These are phyloP conservation scores for Sinocyclocheilus anshuiensis DNA, from an alignment of 2,113 vertebrate species.

Conservation along the genomic window DNA sequence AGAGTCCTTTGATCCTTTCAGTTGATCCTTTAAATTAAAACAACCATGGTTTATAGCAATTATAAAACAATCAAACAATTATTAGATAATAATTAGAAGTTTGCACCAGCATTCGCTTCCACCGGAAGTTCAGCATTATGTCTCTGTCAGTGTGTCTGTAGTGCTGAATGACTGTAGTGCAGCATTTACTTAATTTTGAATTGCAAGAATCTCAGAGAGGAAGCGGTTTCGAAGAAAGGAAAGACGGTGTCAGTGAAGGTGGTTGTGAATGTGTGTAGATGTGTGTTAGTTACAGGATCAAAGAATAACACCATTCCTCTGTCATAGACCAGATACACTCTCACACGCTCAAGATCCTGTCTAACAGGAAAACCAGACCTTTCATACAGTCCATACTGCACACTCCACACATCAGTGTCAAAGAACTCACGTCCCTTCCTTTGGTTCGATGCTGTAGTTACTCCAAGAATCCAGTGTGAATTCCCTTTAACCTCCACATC, in stretches of 20 bases:
- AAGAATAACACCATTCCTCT: slow-evolving; percentile 33
- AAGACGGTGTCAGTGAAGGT: slow-evolving; percentile 38
- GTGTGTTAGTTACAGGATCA: slow-evolving; percentile 20
- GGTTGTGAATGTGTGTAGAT: slow-evolving; percentile 8
- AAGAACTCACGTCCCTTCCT: slow-evolving; percentile 9
- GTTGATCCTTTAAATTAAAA: too few relatives aligned
- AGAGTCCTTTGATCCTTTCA: too few relatives aligned
- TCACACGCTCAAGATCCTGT: not conserved
- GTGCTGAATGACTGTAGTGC: too few relatives aligned
- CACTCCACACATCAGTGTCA: slow-evolving; percentile 6
- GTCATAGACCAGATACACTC: not conserved
- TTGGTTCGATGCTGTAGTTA: not conserved
- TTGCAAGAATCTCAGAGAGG: not conserved
- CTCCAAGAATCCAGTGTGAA: not conserved
- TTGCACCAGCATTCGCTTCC: too few relatives aligned
- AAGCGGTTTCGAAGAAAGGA: slow-evolving; percentile 30
- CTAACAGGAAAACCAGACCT: slow-evolving; percentile 21
- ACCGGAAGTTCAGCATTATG: too few relatives aligned
- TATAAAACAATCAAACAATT: too few relatives aligned
- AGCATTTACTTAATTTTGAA: not conserved
- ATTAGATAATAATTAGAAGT: too few relatives aligned
- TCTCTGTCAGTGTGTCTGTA: too few relatives aligned
- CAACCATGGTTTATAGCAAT: too few relatives aligned
- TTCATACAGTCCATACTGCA: not conserved
- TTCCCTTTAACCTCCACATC: not conserved